Base-by-base conservation (phyloP, 2,113 vertebrate species). In the Rhinogobius similis region DNA sequence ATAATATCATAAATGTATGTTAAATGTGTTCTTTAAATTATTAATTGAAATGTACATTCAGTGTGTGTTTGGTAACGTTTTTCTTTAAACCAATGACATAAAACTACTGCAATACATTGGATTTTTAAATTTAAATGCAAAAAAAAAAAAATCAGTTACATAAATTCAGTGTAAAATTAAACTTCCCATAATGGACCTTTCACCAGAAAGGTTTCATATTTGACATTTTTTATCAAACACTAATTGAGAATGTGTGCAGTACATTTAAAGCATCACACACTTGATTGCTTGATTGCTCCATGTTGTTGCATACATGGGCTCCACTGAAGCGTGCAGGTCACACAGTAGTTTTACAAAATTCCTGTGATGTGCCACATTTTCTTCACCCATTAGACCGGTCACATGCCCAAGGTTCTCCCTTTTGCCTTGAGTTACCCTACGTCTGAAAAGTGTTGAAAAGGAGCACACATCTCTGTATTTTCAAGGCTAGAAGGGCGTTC, bases 261-360 rank as follows among this genome's bases (percentile, higher is more conserved):
- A 8, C 32, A 36, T 36, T 36, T 36, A 36, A 36, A 3, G 6
- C 32, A 36, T 36, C 32, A 36, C 39, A 12, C 12, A 41, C 39
- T 41, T 10, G 39, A 41, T 12, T 10, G 12, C 39, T 41, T 1
- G 39, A 41, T 50, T 50, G 20, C 21, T 50, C 7, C 7, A 21
- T 50, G 20, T 50, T 58, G 16, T 16, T 26, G 20, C 14, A 29
- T 14, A 55, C 20, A 20, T 27, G n/a, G 8, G 53, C 53, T 52
- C 53, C 72, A 74, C 74, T 70, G 67, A 55, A 80, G 67, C 55
- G 38, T 27, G 56, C 76, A 59, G 44, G 70, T 72, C 73, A 71
- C 50, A 27, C 58, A 24, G 53, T 59, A 64, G 73, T 70, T 71
- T 10, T 64, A 64, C 82, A 79, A 81, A 48, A 26, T 67, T 62